A percentile compares a stretch with the other conserved stretches of the same genome.
phyloP scores from a whole-genome alignment of 2,113 vertebrate species.

The Lophochroa leadbeateri region DNA sequence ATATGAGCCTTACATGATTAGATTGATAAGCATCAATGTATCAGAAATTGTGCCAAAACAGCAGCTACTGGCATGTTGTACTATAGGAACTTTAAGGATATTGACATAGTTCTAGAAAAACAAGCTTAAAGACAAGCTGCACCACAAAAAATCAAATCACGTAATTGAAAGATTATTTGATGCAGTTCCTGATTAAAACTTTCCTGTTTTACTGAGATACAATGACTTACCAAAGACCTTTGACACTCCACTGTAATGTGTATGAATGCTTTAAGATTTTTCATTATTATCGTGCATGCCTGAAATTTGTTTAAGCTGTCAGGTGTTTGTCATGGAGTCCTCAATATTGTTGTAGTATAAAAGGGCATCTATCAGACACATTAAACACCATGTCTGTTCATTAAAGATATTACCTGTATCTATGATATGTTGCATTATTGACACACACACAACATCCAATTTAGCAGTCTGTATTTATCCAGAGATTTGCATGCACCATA shows the following conservation, averaged over 20 bases:
- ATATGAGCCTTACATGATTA: conserved; percentile 49
- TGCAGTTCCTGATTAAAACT: neutral
- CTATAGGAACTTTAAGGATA: conserved; percentile 23
- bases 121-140: conserved; percentile 31
- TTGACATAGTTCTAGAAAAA: conserved; percentile 29
- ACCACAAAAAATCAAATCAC: conserved; percentile 24
- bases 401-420: conserved; percentile 23
- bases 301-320: conserved; percentile 16
- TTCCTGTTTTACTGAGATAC: neutral
- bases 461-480: conserved; percentile 28
- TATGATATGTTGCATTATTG: neutral
- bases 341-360: neutral
- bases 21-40: conserved; percentile 42
- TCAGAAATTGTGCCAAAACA: conserved; percentile 43
- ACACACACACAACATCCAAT: neutral
- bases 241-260: neutral
- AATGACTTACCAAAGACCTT: conserved; percentile 26
- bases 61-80: neutral
- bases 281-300: neutral
- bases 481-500: conserved; percentile 27
- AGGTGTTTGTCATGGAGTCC: neutral
- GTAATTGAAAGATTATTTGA: neutral
- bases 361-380: conserved; percentile 2
- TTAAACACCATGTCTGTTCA: neutral
- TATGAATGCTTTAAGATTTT: conserved; percentile 9